phyloP scores from a whole-genome alignment of 2,113 vertebrate species.

The Gnathonemus echidnorhynchus region DNA sequence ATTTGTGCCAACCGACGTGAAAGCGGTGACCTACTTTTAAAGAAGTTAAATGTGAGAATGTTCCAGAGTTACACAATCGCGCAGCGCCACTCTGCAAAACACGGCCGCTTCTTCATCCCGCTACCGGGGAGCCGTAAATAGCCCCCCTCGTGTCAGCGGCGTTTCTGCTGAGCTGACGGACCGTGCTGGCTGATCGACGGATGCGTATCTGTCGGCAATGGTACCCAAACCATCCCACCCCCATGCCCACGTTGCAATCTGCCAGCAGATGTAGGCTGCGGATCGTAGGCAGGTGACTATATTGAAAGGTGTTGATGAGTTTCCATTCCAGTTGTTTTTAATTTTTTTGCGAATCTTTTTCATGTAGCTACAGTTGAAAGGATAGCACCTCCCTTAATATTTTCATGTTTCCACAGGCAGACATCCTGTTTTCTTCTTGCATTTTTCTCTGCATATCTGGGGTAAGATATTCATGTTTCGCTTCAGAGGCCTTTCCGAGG shows the following conservation, averaged over 20 bases:
- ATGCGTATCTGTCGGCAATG: neutral
- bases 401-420: neutral
- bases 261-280: neutral
- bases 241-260: neutral
- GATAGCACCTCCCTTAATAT: neutral
- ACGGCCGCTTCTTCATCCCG: neutral
- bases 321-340: neutral
- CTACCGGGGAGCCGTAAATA: neutral
- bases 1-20: neutral
- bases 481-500: neutral
- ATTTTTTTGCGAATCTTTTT: neutral
- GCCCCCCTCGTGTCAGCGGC: neutral
- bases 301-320: neutral
- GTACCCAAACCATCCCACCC: neutral
- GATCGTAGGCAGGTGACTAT: neutral
- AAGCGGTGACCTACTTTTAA: conserved; percentile 4
- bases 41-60: neutral
- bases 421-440: neutral
- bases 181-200: neutral
- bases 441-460: neutral
- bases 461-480: neutral
- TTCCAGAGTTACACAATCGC: neutral
- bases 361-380: neutral
- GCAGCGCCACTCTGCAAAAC: neutral
- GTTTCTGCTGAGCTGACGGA: neutral